Base-by-base conservation (phyloP, 2,113 vertebrate species). In the Bufo gargarizans region DNA sequence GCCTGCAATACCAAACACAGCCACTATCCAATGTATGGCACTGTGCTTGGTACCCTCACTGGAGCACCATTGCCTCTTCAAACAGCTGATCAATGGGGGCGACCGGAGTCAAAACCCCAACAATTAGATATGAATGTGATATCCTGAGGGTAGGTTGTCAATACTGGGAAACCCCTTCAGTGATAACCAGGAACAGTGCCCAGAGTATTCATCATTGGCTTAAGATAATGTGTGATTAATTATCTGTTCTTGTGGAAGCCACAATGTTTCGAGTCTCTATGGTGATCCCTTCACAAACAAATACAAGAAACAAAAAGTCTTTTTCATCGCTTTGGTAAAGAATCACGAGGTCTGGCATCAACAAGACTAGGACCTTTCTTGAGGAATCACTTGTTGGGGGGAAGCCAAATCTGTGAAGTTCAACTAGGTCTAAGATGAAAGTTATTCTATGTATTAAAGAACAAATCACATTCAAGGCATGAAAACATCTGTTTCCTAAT, bases 231-330 rank as follows among this genome's bases (percentile, higher is more conserved):
- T 86, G 85, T 61, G 20, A 61, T 78, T 86, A 86, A 76, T 86
- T 86, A 77, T 86, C 58, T 65, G 56, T 77, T 61, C 56, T 13
- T 65, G 14, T 19, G 2, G 33, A 47, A 49, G 58, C 85, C 45
- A 47, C 58, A 61, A 19, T 86, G 74, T 78, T 85, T 43, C 59
- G 47, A 22, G 20, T 86, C 74, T 86, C 85, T 50, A 78, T 86
- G 58, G 85, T n/a, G 77, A 86, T 50, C 45, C 50, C 85, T 53
- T 49, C 33, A n/a, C 53, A 86, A 86, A 78, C 59, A 86, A 78
- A 65, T 9, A 33, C 74, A 33, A 77, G 45, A 86, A 77, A 74
- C 71, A 47, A 78, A 77, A 77, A 77, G n/a, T 6, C 45, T 56
- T n/a, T 47, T 78, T 86, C 72, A 77, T 86, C 85, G 53, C 78